Conservation (phyloP, 2,888 invertebrate genomes). For the Agrilus mali region DNA sequence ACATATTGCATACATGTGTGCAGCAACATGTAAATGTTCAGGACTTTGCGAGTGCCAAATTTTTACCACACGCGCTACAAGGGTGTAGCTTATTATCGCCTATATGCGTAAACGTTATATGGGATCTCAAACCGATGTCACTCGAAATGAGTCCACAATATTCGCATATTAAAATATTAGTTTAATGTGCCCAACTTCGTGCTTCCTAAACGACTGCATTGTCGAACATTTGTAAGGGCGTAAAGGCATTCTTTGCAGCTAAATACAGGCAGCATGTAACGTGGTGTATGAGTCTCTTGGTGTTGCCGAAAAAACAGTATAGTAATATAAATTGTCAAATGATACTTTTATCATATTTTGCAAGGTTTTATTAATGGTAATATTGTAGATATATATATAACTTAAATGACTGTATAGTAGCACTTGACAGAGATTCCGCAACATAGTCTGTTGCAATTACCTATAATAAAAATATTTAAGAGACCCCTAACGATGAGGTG, state of each 20-base stretch:
- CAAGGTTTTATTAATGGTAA: no score
- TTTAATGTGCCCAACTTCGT: neutral
- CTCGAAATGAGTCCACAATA: no score
- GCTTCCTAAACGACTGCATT: neutral
- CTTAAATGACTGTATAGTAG: no score
- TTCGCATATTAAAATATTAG: neutral
- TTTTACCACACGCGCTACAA: conserved; percentile 18
- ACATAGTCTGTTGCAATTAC: no score
- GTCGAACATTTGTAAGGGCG: neutral
- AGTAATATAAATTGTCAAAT: no score
- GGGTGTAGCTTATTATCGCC: conserved; percentile 12
- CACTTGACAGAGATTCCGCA: no score
- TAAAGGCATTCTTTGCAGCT: neutral
- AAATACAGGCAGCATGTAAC: conserved; percentile 2
- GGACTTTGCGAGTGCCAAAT: conserved; percentile 16
- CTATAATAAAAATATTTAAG: no score
- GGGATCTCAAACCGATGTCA: no score
- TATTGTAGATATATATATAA: no score
- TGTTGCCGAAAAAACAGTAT: neutral
- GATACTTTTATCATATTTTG: no score
- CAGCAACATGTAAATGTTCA: conserved; percentile 20
- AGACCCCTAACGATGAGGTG: no score
- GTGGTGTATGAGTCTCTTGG: conserved; percentile 1
- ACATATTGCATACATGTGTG: no score
- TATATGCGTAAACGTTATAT: conserved; percentile 6